Evolutionary conservation across 1,140 invertebrate genomes (phyloP).

Genomic region (Sinella curviseta): DNA sequence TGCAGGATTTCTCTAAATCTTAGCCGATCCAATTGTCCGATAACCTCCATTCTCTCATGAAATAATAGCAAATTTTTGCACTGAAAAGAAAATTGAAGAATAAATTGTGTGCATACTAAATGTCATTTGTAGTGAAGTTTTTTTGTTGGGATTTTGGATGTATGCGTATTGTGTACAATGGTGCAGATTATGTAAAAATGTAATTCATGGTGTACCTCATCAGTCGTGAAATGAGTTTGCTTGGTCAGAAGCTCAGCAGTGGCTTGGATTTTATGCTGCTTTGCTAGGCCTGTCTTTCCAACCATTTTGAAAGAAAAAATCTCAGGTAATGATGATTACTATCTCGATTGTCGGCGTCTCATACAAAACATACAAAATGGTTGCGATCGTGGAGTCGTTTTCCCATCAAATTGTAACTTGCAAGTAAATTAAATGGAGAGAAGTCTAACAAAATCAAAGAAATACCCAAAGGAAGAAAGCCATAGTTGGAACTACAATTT

Average conservation of each 20-base stretch:
- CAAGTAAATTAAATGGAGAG: neutral
- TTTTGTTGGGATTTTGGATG: neutral
- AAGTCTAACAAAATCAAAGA: neutral
- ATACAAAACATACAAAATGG: no score
- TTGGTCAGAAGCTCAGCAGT: neutral
- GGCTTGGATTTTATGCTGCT: conserved; percentile 21
- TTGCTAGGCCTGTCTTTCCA: conserved; percentile 9
- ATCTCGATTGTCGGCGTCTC: neutral
- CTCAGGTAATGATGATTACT: neutral
- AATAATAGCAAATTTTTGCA: conserved; percentile 37
- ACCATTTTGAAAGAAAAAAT: neutral
- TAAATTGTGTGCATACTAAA: neutral
- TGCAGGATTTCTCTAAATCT: conserved; percentile 44
- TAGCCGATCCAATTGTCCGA: conserved; percentile 44
- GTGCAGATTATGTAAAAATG: no score
- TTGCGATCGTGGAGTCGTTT: no score
- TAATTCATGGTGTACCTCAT: conserved; percentile 22
- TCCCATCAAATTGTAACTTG: neutral
- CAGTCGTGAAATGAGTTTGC: neutral
- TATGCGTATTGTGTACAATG: neutral
- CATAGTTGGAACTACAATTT: neutral
- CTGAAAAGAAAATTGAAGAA: neutral
- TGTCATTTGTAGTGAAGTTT: neutral
- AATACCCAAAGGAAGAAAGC: neutral
- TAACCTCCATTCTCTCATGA: conserved; percentile 38